Base-by-base conservation (phyloP, 2,888 invertebrate species). In the Erannis defoliaria region DNA sequence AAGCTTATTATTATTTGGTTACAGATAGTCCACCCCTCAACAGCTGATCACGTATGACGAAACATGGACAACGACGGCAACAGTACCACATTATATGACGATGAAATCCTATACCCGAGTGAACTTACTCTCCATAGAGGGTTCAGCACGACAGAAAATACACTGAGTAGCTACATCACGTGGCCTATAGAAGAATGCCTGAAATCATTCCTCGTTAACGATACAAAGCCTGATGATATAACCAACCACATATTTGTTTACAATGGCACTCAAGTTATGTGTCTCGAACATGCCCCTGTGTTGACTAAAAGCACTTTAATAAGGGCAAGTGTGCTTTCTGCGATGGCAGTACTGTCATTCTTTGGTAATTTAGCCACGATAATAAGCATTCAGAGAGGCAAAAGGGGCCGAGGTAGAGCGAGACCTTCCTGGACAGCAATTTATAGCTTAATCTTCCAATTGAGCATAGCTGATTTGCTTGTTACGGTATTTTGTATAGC, bases 401-500 rank as follows among this genome's bases (percentile, higher is more conserved):
- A 95, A 68, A 86, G 94, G 18, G 90, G 93, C 21, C 85, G 94
- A 9, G 88, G 94, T 18, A 86, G 94, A 65, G 92, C 94, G 0
- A 90, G 95, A 9, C 95, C 95, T 18, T 94, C 94, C 9, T 95
- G 95, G 94, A 95, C 95, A 33, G 95, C 95, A 0, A 95, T 96
- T 67, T 97, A 97, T 76, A 96, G 96, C 46, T 88, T 97, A 43
- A 96, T 97, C 75, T 94, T 96, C 55, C 97, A 97, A 79, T 89
- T 97, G n/a, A 96, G 97, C 12, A 94, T 97, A 50, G 97, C 97
- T 1, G 97, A 97, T 86, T 91, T 97, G 14, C 87, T 97, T 23
- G 97, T 97, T 5, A 96, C 97, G 0, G 90, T 96, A 46, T 97
- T 97, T 84, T 97, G 97, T 80, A 95, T 97, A 66, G 95, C 95